A percentile compares a stretch with the other conserved stretches of the same genome.
Evolutionary conservation across 1,140 invertebrate species (phyloP).

Genomic region (Nixonia krombeini): DNA sequence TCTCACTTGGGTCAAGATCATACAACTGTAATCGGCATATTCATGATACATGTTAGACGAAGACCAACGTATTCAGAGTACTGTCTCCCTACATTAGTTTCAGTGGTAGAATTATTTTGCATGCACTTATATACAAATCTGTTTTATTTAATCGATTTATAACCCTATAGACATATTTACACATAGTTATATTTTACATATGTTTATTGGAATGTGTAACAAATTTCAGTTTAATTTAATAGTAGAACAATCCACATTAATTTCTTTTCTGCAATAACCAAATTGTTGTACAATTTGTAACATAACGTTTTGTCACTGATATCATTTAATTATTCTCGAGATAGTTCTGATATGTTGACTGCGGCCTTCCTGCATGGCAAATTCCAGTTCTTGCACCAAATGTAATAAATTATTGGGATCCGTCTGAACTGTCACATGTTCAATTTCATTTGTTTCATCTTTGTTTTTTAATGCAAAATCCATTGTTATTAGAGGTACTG

Average conservation of each 20-base stretch:
- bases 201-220: background rate
- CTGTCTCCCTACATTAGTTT: slow-evolving; percentile 42
- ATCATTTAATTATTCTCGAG: slow-evolving; percentile 60
- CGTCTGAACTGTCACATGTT: slow-evolving; percentile 74
- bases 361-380: slow-evolving; percentile 75
- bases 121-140: slow-evolving; percentile 31
- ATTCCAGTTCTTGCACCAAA: slow-evolving; percentile 75
- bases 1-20: slow-evolving; percentile 43
- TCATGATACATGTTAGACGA: background rate
- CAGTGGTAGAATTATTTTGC: slow-evolving; percentile 20
- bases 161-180: slow-evolving; percentile 3
- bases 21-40: slow-evolving; percentile 1
- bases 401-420: slow-evolving; percentile 77
- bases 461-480: slow-evolving; percentile 72
- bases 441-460: slow-evolving; percentile 42
- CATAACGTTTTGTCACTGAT: background rate
- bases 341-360: slow-evolving; percentile 70
- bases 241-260: no score
- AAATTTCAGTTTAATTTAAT: background rate
- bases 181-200: slow-evolving; percentile 7
- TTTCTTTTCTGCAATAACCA: slow-evolving; percentile 3
- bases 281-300: background rate
- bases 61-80: slow-evolving; percentile 2
- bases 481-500: slow-evolving; percentile 73
- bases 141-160: slow-evolving; percentile 22